phyloP scores from a whole-genome alignment of 2,888 invertebrate species.

The Imbricaverruca yamaguchii region DNA sequence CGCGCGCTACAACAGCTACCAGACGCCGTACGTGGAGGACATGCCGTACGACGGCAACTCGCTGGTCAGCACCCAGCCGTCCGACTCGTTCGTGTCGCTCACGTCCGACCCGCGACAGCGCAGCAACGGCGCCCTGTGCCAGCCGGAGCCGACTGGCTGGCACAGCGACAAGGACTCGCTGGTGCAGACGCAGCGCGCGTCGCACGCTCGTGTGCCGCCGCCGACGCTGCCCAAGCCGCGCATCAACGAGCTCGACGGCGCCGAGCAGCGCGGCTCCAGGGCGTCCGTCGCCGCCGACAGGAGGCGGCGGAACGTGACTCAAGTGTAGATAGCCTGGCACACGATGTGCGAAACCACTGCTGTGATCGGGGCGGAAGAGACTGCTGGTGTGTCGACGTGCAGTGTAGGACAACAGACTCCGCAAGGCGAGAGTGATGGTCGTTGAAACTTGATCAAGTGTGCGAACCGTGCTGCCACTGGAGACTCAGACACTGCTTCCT shows the following conservation, averaged over 20 bases:
- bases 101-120: slow-evolving; percentile 28
- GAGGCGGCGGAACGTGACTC: slow-evolving; percentile 33
- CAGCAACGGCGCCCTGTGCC: background rate
- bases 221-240: slow-evolving; percentile 18
- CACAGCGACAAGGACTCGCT: slow-evolving; percentile 21
- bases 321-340: slow-evolving; percentile 26
- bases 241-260: background rate
- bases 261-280: background rate
- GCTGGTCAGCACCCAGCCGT: slow-evolving; percentile 32
- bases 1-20: slow-evolving; percentile 24
- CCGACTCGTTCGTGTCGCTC: slow-evolving; percentile 33
- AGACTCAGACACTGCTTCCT: too few species aligned
- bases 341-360: background rate
- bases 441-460: too few species aligned
- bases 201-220: background rate
- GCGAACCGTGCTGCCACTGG: too few species aligned
- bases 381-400: too few species aligned
- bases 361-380: background rate
- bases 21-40: slow-evolving; percentile 22
- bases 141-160: background rate
- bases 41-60: slow-evolving; percentile 30
- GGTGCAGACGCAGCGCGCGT: background rate
- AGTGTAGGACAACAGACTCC: too few species aligned
- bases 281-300: slow-evolving; percentile 27
- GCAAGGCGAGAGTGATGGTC: too few species aligned